A percentile compares a stretch with the other conserved stretches of the same genome.
Conservation (phyloP, 2,888 invertebrate genomes). For the Chloromyia formosa region DNA sequence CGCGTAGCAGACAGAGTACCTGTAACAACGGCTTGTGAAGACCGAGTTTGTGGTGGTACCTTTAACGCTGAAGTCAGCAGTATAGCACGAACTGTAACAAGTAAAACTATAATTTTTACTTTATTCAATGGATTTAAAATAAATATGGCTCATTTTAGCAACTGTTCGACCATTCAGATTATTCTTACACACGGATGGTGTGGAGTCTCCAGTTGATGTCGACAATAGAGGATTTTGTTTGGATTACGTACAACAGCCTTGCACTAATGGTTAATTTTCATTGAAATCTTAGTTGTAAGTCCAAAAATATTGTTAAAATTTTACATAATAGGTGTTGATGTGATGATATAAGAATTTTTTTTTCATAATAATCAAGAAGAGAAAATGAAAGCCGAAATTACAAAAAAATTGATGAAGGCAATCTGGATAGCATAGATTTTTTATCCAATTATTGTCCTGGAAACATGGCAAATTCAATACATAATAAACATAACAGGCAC, state of each 20-base stretch:
- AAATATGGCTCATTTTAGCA: constrained; percentile 68
- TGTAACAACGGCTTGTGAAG: constrained; percentile 74
- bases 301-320: too few species aligned
- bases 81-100: constrained; percentile 74
- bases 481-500: too few species aligned
- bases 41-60: constrained; percentile 84
- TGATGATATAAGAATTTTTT: too few species aligned
- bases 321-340: too few species aligned
- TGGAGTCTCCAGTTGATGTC: constrained; percentile 78
- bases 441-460: too few species aligned
- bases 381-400: too few species aligned
- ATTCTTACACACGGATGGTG: constrained; percentile 79
- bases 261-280: constrained; percentile 70
- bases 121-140: neutral
- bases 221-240: constrained; percentile 84
- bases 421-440: too few species aligned
- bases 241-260: constrained; percentile 86
- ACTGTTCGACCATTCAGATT: constrained; percentile 83
- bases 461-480: too few species aligned
- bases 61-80: constrained; percentile 78
- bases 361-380: too few species aligned
- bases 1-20: constrained; percentile 63
- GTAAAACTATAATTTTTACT: constrained; percentile 64
- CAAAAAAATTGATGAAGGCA: too few species aligned
- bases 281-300: too few species aligned